Evolutionary conservation across 2,797 vertebrate genomes (phyloP), one percentile per base, ranked within the genome.

Genomic region (Phoeniculus purpureus): DNA sequence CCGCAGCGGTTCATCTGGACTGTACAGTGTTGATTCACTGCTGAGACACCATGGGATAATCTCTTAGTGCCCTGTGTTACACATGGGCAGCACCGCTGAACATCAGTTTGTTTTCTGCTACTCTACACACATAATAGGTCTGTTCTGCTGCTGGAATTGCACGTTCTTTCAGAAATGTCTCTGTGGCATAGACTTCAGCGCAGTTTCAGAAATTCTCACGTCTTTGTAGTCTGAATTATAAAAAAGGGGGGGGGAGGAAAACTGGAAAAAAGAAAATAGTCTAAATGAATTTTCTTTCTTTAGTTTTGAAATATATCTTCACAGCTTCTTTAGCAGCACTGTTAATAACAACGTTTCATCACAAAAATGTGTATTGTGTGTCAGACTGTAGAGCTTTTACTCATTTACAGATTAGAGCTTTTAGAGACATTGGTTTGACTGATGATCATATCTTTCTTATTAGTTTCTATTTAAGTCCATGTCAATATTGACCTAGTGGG

Each of bases 41-140:
- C 4, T 54, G 16, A 22, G 52, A 29, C 16, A 70, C 5, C 15
- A 62, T 51, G 52, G 47, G 8, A 14, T 11, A 3, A 9, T 20
- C 5, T 51, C 10, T 27, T 77, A 70, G 23, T 45, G 12, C 10
- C 7, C 3, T 0, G 9, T 59, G 25, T 47, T 34, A 31, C 7
- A 15, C 0, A 1, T 9, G 34, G 26, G 19, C 21, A 52, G 7
- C 16, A 51, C 9, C 12, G 59, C 1, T 1, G 19, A 45, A 43
- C 19, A 66, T 8, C 4, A 29, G 26, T 43, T 77, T 70, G 37
- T 7, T 58, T 12, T 22, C 4, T 14, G 7, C 26, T 58, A 2
- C 9, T 55, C 50, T 85, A 29, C 15, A n/a, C 12, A 43, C 15
- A 10, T 3, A 4, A 20, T 11, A 55, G 11, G 7, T 40, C 65